Percentiles rank a stretch among this genome's conserved stretches.
These are phyloP conservation scores for Microdon myrmicae DNA, from an alignment of 2,888 invertebrate species.

Conservation along the genomic window DNA sequence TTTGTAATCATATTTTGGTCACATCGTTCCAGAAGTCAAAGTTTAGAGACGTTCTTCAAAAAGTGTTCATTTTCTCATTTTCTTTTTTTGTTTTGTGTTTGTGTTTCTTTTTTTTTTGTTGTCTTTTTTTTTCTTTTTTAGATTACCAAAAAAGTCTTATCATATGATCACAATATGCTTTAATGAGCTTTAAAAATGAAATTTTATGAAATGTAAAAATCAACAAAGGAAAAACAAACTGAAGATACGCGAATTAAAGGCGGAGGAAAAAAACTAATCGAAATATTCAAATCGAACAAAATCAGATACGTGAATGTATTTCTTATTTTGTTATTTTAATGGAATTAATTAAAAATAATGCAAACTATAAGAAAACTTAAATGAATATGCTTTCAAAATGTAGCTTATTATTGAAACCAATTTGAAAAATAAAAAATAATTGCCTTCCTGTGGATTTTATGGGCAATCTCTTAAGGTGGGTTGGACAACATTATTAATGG, in stretches of 20 bases:
- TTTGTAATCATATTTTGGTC: conserved; percentile 49
- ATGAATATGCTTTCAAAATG: conserved; percentile 19
- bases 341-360: background rate
- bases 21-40: conserved; percentile 24
- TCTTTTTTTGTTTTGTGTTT: conserved; percentile 11
- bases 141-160: conserved; percentile 24
- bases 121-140: conserved; percentile 13
- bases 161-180: conserved; percentile 57
- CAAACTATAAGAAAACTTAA: conserved; percentile 21
- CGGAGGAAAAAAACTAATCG: conserved; percentile 29
- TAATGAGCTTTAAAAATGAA: conserved; percentile 55
- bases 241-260: background rate
- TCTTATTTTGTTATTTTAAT: conserved; percentile 9
- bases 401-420: conserved; percentile 62
- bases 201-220: conserved; percentile 34
- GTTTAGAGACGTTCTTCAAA: conserved; percentile 1
- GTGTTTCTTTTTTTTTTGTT: conserved; percentile 14
- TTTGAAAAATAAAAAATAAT: conserved; percentile 64
- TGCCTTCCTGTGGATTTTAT: no score
- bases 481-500: no score
- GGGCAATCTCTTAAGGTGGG: no score
- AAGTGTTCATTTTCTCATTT: conserved; percentile 14
- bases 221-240: conserved; percentile 5
- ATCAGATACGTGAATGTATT: conserved; percentile 10
- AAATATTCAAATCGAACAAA: conserved; percentile 42